These are phyloP conservation scores for Sminthurides bifidus DNA, from an alignment of 1,140 invertebrate genomes.

Conservation along the genomic window DNA sequence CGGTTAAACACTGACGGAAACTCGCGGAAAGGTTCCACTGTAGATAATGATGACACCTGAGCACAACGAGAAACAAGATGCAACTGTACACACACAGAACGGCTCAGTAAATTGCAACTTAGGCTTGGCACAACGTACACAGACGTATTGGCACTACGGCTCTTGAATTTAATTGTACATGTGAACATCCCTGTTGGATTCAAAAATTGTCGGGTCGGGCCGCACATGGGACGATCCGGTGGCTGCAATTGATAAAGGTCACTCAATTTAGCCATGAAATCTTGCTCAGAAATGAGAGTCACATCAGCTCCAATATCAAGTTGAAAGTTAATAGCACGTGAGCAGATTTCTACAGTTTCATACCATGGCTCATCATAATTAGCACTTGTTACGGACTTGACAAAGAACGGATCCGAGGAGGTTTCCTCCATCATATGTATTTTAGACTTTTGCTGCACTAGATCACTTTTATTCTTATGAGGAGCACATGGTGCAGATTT, in stretches of 20 bases:
- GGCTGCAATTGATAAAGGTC: not conserved
- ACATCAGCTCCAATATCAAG: constrained; percentile 21
- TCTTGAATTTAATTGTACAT: not conserved
- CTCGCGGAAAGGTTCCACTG: constrained; percentile 7
- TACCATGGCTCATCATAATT: not conserved
- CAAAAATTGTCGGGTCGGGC: not conserved
- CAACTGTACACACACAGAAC: not conserved
- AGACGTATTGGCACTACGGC: not conserved
- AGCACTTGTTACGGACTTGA: not conserved
- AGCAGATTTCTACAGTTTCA: not conserved
- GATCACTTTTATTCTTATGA: not conserved
- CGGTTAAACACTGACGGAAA: constrained; percentile 13
- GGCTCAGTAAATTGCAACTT: not conserved
- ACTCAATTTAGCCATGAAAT: not conserved
- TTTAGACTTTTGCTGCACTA: too few relatives aligned
- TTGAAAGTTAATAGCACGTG: not conserved
- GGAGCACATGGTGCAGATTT: not conserved
- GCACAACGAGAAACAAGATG: not conserved
- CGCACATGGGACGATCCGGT: not conserved
- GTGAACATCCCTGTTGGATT: not conserved
- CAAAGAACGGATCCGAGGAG: not conserved
- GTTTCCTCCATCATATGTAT: too few relatives aligned
- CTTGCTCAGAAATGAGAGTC: not conserved
- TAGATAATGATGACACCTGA: not conserved
- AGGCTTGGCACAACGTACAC: constrained; percentile 3